Evolutionary conservation across 2,113 vertebrate species (phyloP).

Genomic region (Girardinichthys multiradiatus): DNA sequence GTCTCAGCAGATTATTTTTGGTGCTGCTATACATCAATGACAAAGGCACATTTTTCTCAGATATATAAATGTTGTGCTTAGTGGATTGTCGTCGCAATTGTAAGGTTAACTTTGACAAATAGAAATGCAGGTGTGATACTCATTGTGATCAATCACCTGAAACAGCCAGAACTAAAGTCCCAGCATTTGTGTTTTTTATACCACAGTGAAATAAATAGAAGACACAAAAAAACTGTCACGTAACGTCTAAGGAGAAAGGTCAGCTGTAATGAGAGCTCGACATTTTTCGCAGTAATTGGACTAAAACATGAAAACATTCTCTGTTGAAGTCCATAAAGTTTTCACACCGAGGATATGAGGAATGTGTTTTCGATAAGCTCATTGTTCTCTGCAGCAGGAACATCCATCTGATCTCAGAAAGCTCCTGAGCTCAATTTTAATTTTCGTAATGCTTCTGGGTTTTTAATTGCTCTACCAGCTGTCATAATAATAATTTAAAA

Average conservation of each 20-base stretch:
- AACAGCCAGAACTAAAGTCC: conserved; percentile 56
- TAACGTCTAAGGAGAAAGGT: conserved; percentile 56
- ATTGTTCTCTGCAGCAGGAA: conserved; percentile 13
- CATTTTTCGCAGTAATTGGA: conserved; percentile 54
- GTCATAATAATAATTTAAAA: conserved; percentile 1
- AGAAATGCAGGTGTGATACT: conserved; percentile 56
- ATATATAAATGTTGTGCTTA: conserved; percentile 54
- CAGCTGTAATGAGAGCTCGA: conserved; percentile 52
- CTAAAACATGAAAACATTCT: conserved; percentile 47
- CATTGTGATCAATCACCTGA: conserved; percentile 60
- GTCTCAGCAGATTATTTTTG: conserved; percentile 13
- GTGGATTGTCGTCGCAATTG: conserved; percentile 26
- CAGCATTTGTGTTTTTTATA: conserved; percentile 51
- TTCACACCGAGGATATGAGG: conserved; percentile 39
- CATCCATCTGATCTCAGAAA: neutral
- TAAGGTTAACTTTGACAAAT: conserved; percentile 53
- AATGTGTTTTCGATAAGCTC: conserved; percentile 13
- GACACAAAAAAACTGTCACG: conserved; percentile 2
- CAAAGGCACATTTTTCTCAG: conserved; percentile 45
- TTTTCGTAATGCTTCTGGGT: neutral
- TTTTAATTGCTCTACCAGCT: neutral
- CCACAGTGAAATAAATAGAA: conserved; percentile 41
- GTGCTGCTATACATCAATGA: conserved; percentile 53
- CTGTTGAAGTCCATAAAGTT: conserved; percentile 27
- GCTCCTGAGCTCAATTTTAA: neutral